phyloP scores from a whole-genome alignment of 2,113 vertebrate species.

The Sterna hirundo region DNA sequence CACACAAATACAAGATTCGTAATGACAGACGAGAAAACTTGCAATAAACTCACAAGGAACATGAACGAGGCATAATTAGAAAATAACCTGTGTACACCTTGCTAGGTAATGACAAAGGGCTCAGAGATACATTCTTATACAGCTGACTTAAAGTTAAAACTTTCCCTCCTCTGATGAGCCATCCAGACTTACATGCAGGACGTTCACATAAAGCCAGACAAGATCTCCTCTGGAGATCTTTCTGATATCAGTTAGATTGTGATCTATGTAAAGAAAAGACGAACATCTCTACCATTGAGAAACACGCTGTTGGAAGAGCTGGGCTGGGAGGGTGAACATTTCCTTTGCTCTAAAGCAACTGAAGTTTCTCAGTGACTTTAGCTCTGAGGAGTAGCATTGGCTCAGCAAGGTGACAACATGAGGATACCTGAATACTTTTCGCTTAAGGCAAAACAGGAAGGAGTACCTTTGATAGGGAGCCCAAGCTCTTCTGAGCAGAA shows the following conservation, averaged over 20 bases:
- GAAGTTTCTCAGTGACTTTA: background rate
- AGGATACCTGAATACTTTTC: background rate
- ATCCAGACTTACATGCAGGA: background rate
- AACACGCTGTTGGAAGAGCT: background rate
- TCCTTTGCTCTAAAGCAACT: background rate
- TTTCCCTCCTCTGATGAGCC: background rate
- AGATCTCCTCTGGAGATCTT: background rate
- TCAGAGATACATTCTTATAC: background rate
- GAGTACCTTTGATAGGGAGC: background rate
- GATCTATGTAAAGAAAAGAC: background rate
- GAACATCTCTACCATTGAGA: background rate
- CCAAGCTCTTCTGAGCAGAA: background rate
- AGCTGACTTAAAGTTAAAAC: background rate
- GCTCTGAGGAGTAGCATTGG: background rate
- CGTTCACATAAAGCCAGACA: background rate
- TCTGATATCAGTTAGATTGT: background rate
- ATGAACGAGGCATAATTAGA: background rate
- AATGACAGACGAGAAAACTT: background rate
- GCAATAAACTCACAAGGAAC: background rate
- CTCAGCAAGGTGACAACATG: background rate
- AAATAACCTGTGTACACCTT: background rate
- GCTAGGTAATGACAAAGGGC: background rate
- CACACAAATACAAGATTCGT: background rate
- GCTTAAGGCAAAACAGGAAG: background rate
- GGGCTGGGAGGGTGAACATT: background rate